Base-by-base conservation (phyloP, 2,888 invertebrate genomes). In the Rhingia rostrata region DNA sequence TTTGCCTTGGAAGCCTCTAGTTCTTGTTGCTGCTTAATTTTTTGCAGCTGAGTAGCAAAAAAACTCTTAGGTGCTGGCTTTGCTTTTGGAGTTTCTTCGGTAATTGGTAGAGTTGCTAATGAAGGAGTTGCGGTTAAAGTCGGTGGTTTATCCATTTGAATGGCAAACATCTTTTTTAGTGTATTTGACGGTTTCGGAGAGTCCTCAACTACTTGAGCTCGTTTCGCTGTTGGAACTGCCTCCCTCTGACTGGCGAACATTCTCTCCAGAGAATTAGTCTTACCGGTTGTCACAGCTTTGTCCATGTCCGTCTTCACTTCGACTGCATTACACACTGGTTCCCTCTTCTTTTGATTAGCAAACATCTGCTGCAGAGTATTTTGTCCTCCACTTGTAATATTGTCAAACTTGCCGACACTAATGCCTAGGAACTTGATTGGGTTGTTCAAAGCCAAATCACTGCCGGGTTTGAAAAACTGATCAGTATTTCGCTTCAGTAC, bases 371-470 rank as follows among this genome's bases (percentile, higher is more conserved):
- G 91, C 54, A 94, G 93, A 70, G 92, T 93, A 86, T 92, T 93
- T 6, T 92, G 93, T 82, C 12, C 37, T 0, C 53, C 80, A 93
- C 93, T 70, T 74, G 90, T 92, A 61, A 91, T 90, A 58, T 94
- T 93, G 90, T 95, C 94, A 91, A 97, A 97, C 90, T 96, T 96
- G 0, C 95, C 94, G 10, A 95, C 95, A 88, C 95, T 95, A n/a
- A 97, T 92, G 0, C 96, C 95, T 14, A 97, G 91, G 90, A 94
- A 95, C 80, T 93, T 94, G 12, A 97, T 93, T 0, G 94, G 92
- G 86, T 94, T 93, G 82, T 91, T 89, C 88, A 92, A 85, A 0
- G 87, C 86, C 0, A 87, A 86, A 35, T 89, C 88, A 69, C 88
- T 90, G 9, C 89, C 89, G 0, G 88, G 7, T 12, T 90, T 89